phyloP scores from a whole-genome alignment of 2,888 invertebrate genomes.

The Calliopum simillimum region DNA sequence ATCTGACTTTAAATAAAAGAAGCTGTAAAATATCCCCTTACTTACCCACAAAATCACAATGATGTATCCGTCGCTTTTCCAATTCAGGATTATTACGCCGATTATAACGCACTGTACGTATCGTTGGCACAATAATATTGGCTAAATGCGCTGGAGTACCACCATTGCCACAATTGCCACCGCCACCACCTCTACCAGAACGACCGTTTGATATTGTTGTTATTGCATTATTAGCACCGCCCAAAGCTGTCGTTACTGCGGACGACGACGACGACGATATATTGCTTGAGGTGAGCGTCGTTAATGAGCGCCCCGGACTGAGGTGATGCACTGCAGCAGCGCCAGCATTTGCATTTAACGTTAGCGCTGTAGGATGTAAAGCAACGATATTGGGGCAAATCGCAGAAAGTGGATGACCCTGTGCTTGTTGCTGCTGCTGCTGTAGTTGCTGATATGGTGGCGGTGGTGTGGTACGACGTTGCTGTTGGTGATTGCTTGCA shows the following conservation, averaged over 20 bases:
- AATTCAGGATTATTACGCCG: constrained; percentile 96
- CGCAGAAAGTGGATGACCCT: constrained; percentile 58
- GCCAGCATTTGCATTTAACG: constrained; percentile 32
- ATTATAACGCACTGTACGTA: constrained; percentile 80
- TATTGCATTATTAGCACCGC: constrained; percentile 39
- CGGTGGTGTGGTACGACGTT: constrained; percentile 57
- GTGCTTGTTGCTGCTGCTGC: constrained; percentile 49
- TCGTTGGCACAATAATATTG: constrained; percentile 58
- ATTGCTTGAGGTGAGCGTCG: constrained; percentile 48
- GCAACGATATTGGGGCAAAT: constrained; percentile 59
- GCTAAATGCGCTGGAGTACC: constrained; percentile 61
- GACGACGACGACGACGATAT: constrained; percentile 40
- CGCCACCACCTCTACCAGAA: constrained; percentile 24
- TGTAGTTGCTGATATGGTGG: constrained; percentile 60
- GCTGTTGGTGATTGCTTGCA: constrained; percentile 47
- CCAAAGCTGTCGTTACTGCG: constrained; percentile 42
- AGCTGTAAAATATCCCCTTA: constrained; percentile 33
- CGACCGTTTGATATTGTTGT: constrained; percentile 36
- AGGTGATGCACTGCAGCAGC: constrained; percentile 46
- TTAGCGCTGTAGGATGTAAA: constrained; percentile 48
- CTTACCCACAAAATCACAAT: constrained; percentile 94
- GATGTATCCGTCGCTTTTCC: constrained; percentile 95
- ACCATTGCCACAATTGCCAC: constrained; percentile 47
- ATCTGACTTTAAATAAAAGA: no score
- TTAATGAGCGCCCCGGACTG: constrained; percentile 53